These are phyloP conservation scores for Nixonia krombeini DNA, from an alignment of 1,140 invertebrate genomes.

Conservation along the genomic window DNA sequence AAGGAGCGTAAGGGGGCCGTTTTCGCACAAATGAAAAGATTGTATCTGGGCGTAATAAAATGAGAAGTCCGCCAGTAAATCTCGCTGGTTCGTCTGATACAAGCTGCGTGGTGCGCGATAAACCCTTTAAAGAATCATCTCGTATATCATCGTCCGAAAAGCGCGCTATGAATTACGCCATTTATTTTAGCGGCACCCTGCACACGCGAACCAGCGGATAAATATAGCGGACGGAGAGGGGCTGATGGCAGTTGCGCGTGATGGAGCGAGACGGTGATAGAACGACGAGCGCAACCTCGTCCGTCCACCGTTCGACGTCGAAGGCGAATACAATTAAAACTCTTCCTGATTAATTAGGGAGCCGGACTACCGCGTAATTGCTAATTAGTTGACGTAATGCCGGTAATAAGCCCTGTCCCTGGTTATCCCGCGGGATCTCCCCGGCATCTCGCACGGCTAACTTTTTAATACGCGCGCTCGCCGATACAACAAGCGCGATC, in stretches of 20 bases:
- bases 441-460: constrained; percentile 12
- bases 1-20: no score
- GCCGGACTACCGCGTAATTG: constrained; percentile 52
- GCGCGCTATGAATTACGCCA: constrained; percentile 12
- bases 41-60: no score
- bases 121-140: constrained; percentile 27
- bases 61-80: no score
- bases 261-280: constrained; percentile 1
- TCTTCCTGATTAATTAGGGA: constrained; percentile 54
- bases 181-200: constrained; percentile 9
- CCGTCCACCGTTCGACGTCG: constrained; percentile 12
- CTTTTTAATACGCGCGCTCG: constrained; percentile 4
- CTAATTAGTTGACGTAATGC: constrained; percentile 58
- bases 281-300: constrained; percentile 1
- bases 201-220: constrained; percentile 12
- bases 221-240: constrained; percentile 27
- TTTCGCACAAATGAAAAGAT: no score
- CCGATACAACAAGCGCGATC: neutral
- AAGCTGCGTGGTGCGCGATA: no score
- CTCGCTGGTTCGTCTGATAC: no score
- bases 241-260: neutral
- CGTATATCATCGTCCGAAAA: constrained; percentile 38
- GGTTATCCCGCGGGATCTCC: constrained; percentile 17
- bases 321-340: constrained; percentile 36
- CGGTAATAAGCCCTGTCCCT: constrained; percentile 40